Conservation (phyloP, 1,140 invertebrate species). For the Atta texana region DNA sequence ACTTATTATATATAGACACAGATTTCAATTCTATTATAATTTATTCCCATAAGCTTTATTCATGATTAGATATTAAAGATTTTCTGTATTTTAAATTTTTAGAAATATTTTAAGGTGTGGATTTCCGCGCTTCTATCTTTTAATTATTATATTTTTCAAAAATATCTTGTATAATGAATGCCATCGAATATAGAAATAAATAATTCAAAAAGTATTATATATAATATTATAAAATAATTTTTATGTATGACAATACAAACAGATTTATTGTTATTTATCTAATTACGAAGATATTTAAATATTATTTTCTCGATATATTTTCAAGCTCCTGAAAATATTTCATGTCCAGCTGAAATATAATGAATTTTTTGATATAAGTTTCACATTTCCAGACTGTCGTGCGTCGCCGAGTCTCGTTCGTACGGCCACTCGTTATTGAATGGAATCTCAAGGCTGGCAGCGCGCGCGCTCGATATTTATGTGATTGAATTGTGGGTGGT, state of each 20-base stretch:
- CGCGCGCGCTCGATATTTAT: conserved; percentile 83
- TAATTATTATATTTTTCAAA: not conserved
- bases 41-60: not conserved
- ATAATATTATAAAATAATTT: not conserved
- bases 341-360: not conserved
- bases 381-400: conserved; percentile 12
- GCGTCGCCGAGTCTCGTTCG: conserved; percentile 36
- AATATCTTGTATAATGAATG: not conserved
- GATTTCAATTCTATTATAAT: not conserved
- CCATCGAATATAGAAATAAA: not conserved
- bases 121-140: not conserved
- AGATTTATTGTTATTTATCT: conserved; percentile 8
- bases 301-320: not conserved
- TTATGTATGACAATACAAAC: not conserved
- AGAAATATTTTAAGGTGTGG: not conserved
- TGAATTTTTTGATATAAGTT: conserved; percentile 5
- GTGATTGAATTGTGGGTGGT: conserved; percentile 81
- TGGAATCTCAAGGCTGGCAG: conserved; percentile 81
- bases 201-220: not conserved
- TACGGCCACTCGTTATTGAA: conserved; percentile 78
- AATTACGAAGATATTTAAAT: not conserved
- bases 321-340: not conserved
- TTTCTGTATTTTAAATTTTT: not conserved
- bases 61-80: conserved; percentile 1
- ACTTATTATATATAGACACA: not conserved